phyloP scores from a whole-genome alignment of 2,888 invertebrate species.

The Craniophora ligustri region DNA sequence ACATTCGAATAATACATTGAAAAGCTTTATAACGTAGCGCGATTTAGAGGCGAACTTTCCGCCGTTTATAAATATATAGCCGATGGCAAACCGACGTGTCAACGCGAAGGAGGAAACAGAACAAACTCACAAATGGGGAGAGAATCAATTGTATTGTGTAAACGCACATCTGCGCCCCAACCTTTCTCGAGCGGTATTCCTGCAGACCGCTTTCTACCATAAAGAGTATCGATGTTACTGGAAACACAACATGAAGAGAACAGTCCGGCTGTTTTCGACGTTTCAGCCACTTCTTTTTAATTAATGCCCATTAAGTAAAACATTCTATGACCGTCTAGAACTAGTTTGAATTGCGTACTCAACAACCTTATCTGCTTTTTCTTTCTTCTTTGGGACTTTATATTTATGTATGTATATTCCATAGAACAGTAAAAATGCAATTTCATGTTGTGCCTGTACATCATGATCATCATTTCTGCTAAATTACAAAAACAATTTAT shows the following conservation, averaged over 20 bases:
- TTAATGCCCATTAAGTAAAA: slow-evolving; percentile 24
- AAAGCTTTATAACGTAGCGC: slow-evolving; percentile 56
- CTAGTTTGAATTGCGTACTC: too few relatives aligned
- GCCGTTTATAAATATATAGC: slow-evolving; percentile 46
- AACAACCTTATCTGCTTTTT: too few relatives aligned
- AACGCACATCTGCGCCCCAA: slow-evolving; percentile 53
- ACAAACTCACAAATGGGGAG: slow-evolving; percentile 46
- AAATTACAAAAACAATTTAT: too few relatives aligned
- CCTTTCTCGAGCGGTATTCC: slow-evolving; percentile 43
- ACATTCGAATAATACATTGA: slow-evolving; percentile 65
- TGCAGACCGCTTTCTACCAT: slow-evolving; percentile 22
- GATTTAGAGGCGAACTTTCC: slow-evolving; percentile 50
- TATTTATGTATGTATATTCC: too few relatives aligned
- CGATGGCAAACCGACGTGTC: slow-evolving; percentile 40
- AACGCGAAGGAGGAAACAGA: slow-evolving; percentile 47
- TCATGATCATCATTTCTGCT: too few relatives aligned
- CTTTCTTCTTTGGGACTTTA: too few relatives aligned
- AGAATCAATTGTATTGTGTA: slow-evolving; percentile 54
- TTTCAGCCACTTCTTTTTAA: slow-evolving; percentile 23
- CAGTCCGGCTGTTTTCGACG: slow-evolving; percentile 20
- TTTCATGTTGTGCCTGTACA: too few relatives aligned
- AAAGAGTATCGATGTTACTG: slow-evolving; percentile 28
- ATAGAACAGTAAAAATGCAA: too few relatives aligned
- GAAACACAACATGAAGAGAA: slow-evolving; percentile 33
- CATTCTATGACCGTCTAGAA: too few relatives aligned